Percentiles rank a stretch among this genome's conserved stretches.
phyloP scores from a whole-genome alignment of 2,888 invertebrate species.

The Athrips mouffetella region DNA sequence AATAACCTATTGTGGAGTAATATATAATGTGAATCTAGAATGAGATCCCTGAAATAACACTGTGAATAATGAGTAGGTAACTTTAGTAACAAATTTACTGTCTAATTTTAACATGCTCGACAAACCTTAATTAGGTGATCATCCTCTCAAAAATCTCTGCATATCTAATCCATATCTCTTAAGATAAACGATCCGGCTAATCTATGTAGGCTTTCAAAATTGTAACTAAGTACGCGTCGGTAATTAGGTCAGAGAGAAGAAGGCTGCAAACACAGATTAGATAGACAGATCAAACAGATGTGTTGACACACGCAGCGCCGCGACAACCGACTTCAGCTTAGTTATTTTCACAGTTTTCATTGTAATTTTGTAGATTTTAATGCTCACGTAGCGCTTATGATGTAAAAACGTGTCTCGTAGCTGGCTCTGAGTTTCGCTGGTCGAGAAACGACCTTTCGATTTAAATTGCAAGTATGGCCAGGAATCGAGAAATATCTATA shows the following conservation, averaged over 20 bases:
- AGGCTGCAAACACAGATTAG: conserved; percentile 21
- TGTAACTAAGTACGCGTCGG: conserved; percentile 10
- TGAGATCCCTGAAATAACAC: no score
- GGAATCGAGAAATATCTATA: no score
- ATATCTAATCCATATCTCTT: conserved; percentile 6
- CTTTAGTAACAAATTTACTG: no score
- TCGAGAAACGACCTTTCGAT: no score
- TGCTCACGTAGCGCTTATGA: no score
- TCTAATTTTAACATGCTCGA: not conserved
- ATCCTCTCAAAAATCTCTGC: not conserved
- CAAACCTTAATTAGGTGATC: not conserved
- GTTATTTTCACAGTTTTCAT: conserved; percentile 10
- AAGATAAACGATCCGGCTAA: conserved; percentile 14
- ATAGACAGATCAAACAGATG: conserved; percentile 15
- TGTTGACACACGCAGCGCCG: conserved; percentile 9
- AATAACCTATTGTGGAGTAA: no score
- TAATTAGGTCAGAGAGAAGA: conserved; percentile 17
- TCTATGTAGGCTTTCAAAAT: conserved; percentile 21
- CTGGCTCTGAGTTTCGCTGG: no score
- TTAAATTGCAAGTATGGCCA: no score
- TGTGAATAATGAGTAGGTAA: no score
- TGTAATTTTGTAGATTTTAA: not conserved
- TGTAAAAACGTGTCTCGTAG: no score
- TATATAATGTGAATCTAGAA: no score
- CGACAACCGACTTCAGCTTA: conserved; percentile 9